These are phyloP conservation scores for Macaria liturata DNA, from an alignment of 2,888 invertebrate genomes.

Conservation along the genomic window DNA sequence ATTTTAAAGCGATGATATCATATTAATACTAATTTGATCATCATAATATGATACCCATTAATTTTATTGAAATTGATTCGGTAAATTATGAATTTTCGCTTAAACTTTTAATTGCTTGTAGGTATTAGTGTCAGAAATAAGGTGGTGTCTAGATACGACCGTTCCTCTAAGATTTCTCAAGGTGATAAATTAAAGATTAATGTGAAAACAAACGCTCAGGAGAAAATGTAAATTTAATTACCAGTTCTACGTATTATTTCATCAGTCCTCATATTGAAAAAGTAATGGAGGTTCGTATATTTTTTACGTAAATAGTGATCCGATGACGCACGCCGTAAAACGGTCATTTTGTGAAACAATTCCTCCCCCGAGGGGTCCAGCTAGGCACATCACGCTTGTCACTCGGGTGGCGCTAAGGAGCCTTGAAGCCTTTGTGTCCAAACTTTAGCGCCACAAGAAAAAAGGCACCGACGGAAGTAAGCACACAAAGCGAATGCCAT, in stretches of 20 bases:
- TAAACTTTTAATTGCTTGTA: conserved; percentile 6
- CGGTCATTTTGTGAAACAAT: conserved; percentile 30
- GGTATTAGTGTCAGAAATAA: conserved; percentile 4
- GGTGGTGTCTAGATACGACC: conserved; percentile 2
- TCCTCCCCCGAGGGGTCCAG: conserved; percentile 22
- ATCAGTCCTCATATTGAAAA: too few relatives aligned
- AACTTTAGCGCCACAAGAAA: conserved; percentile 78
- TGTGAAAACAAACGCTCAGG: too few relatives aligned
- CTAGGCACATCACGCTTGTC: conserved; percentile 25
- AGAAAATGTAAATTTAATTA: too few relatives aligned
- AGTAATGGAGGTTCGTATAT: too few relatives aligned
- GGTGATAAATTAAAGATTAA: too few relatives aligned
- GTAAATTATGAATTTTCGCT: conserved; percentile 7
- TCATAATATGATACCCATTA: conserved; percentile 30
- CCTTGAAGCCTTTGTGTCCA: conserved; percentile 64
- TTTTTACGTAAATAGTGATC: conserved; percentile 15
- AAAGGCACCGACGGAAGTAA: conserved; percentile 76
- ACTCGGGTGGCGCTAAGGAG: conserved; percentile 58
- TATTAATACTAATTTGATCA: conserved; percentile 34
- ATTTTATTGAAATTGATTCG: conserved; percentile 29
- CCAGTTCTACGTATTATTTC: too few relatives aligned
- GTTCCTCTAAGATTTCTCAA: too few relatives aligned
- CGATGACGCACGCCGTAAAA: conserved; percentile 27
- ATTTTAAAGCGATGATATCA: conserved; percentile 32
- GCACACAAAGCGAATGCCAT: conserved; percentile 77